Percentiles rank a stretch among this genome's conserved stretches.
phyloP scores from a whole-genome alignment of 2,113 vertebrate species.

The Python bivittatus region DNA sequence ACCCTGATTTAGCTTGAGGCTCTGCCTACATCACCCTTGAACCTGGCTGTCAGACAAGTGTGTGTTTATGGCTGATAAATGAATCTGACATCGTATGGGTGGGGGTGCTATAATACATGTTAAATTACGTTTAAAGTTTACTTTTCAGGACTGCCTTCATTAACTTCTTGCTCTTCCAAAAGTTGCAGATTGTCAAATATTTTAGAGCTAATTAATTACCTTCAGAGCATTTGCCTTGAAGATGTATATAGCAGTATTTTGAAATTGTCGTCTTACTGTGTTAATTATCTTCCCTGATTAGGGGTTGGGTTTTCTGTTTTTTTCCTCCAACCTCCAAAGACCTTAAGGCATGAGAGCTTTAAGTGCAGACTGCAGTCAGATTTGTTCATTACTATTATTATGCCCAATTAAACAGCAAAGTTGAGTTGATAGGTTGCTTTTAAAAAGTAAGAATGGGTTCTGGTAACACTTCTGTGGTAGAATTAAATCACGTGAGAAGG shows the following conservation, averaged over 20 bases:
- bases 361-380: slow-evolving; percentile 33
- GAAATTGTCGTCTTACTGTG: slow-evolving; percentile 42
- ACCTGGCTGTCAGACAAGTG: not conserved
- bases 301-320: not conserved
- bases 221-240: slow-evolving; percentile 8
- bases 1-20: not conserved
- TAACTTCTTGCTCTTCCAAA: not conserved
- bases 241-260: slow-evolving; percentile 6
- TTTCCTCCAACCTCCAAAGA: slow-evolving; percentile 31
- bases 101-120: not conserved
- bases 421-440: slow-evolving; percentile 34
- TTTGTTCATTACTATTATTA: slow-evolving; percentile 49
- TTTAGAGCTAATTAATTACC: slow-evolving; percentile 35
- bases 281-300: slow-evolving; percentile 52
- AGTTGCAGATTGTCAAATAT: slow-evolving; percentile 1
- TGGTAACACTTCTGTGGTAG: not conserved
- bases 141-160: not conserved
- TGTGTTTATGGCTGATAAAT: not conserved
- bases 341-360: slow-evolving; percentile 26
- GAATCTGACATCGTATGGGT: not conserved
- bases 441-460: not conserved
- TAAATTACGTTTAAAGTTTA: not conserved
- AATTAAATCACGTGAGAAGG: not conserved
- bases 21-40: not conserved
- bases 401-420: slow-evolving; percentile 21